A percentile compares a stretch with the other conserved stretches of the same genome.
phyloP scores from a whole-genome alignment of 2,888 invertebrate species.

The Drosophila phalerata region DNA sequence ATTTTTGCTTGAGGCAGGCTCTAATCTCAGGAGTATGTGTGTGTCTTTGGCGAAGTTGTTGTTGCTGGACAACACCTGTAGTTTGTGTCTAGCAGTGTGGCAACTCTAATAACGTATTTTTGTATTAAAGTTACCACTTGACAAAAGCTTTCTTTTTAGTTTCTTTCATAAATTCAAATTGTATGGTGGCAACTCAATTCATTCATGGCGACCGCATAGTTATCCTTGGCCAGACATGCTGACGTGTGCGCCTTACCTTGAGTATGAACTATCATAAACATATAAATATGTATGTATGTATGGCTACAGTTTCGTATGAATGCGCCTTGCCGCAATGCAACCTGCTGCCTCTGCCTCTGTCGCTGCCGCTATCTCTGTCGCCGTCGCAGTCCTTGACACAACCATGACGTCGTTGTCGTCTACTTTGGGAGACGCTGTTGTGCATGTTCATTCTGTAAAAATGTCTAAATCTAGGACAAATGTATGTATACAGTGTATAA shows the following conservation, averaged over 20 bases:
- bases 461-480: slow-evolving; percentile 70
- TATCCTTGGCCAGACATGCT: slow-evolving; percentile 68
- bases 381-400: slow-evolving; percentile 68
- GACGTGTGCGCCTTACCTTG: slow-evolving; percentile 66
- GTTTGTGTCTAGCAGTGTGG: slow-evolving; percentile 28
- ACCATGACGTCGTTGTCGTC: slow-evolving; percentile 63
- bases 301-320: slow-evolving; percentile 11
- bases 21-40: background rate
- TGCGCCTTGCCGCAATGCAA: slow-evolving; percentile 37
- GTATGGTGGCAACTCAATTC: slow-evolving; percentile 38
- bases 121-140: slow-evolving; percentile 30
- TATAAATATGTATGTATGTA: slow-evolving; percentile 11
- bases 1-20: slow-evolving; percentile 43
- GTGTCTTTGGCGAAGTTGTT: slow-evolving; percentile 28
- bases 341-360: slow-evolving; percentile 11
- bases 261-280: slow-evolving; percentile 29
- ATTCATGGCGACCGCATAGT: slow-evolving; percentile 62
- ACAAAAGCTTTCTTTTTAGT: slow-evolving; percentile 13
- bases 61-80: slow-evolving; percentile 14
- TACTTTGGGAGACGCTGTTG: slow-evolving; percentile 36
- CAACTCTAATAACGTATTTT: slow-evolving; percentile 37
- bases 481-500: slow-evolving; percentile 46
- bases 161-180: background rate
- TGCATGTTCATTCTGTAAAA: slow-evolving; percentile 74
- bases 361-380: slow-evolving; percentile 26